Evolutionary conservation across 64 coral and sea anemone genomes (phyloP).

Genomic region (Pocillopora damicornis): DNA sequence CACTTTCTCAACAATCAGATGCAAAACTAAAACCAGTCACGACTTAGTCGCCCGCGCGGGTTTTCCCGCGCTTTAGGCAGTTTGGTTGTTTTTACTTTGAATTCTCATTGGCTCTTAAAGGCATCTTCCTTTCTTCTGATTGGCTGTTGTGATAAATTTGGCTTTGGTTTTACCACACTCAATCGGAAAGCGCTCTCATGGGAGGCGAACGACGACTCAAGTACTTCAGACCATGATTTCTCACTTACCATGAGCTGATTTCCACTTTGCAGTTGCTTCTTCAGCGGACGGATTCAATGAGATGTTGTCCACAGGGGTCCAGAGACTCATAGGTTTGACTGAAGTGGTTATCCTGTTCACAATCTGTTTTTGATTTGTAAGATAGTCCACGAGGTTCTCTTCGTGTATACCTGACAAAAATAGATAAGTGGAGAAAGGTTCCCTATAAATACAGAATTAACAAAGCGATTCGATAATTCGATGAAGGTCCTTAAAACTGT

Average conservation of each 20-base stretch:
- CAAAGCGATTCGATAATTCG: background rate
- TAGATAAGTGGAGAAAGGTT: background rate
- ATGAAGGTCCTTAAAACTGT: no score
- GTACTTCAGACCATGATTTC: background rate
- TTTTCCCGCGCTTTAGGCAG: no score
- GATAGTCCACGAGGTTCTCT: background rate
- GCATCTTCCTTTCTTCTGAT: no score
- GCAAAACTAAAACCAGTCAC: no score
- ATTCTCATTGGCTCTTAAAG: no score
- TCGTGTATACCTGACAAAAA: constrained; percentile 18
- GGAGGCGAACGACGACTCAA: background rate
- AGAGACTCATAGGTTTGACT: constrained; percentile 9
- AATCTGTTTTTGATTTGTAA: background rate
- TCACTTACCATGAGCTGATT: constrained; percentile 51
- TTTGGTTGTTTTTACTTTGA: no score
- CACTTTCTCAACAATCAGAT: no score
- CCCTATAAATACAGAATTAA: background rate
- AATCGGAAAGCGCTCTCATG: no score
- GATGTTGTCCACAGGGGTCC: constrained; percentile 24
- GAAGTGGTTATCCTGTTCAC: constrained; percentile 34
- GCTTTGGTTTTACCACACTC: no score
- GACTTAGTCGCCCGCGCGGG: no score
- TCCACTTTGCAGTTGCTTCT: constrained; percentile 26
- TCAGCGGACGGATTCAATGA: background rate
- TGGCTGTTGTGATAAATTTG: no score